Percentiles rank a stretch among this genome's conserved stretches.
These are phyloP conservation scores for Megaleporinus macrocephalus DNA, from an alignment of 2,113 vertebrate species.

Conservation along the genomic window DNA sequence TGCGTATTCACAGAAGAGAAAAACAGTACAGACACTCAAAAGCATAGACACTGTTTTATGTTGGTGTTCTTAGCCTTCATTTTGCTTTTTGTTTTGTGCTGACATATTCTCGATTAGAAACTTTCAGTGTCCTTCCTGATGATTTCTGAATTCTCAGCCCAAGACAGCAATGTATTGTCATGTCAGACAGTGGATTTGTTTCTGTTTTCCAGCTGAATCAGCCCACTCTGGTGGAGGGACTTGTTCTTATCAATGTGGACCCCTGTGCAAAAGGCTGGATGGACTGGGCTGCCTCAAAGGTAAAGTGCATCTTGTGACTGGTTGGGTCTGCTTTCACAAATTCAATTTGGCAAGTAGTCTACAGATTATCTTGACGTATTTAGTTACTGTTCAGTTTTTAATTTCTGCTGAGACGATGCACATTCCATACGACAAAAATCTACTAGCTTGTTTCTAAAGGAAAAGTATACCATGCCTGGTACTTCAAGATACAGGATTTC, in stretches of 20 bases:
- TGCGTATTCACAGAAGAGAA: background rate
- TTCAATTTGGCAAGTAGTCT: no score
- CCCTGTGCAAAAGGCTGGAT: constrained; percentile 97
- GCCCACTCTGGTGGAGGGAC: constrained; percentile 89
- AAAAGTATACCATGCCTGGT: background rate
- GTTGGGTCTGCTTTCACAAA: no score
- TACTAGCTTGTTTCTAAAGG: background rate
- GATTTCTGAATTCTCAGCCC: no score
- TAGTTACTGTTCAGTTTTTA: no score
- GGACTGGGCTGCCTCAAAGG: constrained; percentile 96
- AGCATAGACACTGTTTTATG: background rate
- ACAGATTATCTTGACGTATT: no score
- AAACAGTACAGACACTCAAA: background rate
- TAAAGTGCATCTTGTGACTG: constrained; percentile 51
- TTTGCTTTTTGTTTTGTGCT: background rate
- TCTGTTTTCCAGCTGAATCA: constrained; percentile 82
- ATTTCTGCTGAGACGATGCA: no score
- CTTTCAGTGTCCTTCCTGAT: background rate
- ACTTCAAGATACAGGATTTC: background rate
- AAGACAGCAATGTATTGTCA: background rate
- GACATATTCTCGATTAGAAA: no score
- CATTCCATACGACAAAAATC: no score
- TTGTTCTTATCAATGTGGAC: constrained; percentile 95
- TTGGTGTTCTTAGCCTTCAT: background rate
- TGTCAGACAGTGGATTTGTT: constrained; percentile 4